Evolutionary conservation across 2,888 invertebrate species (phyloP).

Genomic region (Tupiocoris notatus): DNA sequence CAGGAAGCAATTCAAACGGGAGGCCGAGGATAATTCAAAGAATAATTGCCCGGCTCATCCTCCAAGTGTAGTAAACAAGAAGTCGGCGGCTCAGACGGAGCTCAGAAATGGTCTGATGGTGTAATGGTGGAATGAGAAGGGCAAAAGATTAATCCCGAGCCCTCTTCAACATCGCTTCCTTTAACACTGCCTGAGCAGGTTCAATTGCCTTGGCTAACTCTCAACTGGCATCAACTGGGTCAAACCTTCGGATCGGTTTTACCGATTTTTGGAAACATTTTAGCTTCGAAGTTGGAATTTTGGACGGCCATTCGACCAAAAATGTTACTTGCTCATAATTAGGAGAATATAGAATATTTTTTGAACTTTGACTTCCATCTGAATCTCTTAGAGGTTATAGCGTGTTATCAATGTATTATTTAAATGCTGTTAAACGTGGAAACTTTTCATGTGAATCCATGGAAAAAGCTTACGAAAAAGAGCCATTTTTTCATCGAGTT

Average conservation of each 20-base stretch:
- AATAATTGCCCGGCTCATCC: conserved; percentile 18
- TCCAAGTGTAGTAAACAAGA: conserved; percentile 19
- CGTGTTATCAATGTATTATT: too few species aligned
- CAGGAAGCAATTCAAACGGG: background rate
- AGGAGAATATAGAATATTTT: too few species aligned
- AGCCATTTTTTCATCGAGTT: too few species aligned
- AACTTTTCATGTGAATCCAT: too few species aligned
- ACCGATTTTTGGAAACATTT: background rate
- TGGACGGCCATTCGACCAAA: too few species aligned
- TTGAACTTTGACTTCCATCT: too few species aligned
- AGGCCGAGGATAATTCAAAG: conserved; percentile 13
- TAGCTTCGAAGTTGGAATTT: too few species aligned
- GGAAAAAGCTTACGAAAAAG: conserved; percentile 4
- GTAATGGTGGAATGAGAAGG: background rate
- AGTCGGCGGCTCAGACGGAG: background rate
- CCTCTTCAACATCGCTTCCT: background rate
- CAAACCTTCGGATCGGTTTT: background rate
- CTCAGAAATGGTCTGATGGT: background rate
- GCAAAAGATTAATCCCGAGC: background rate
- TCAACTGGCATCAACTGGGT: background rate
- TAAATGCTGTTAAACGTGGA: too few species aligned
- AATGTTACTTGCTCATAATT: too few species aligned
- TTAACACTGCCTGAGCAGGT: background rate
- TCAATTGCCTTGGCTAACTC: background rate
- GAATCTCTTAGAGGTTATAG: too few species aligned